Percentiles rank a stretch among this genome's conserved stretches.
Conservation (phyloP, 2,797 vertebrate genomes). For the Anisognathus igniventris region DNA sequence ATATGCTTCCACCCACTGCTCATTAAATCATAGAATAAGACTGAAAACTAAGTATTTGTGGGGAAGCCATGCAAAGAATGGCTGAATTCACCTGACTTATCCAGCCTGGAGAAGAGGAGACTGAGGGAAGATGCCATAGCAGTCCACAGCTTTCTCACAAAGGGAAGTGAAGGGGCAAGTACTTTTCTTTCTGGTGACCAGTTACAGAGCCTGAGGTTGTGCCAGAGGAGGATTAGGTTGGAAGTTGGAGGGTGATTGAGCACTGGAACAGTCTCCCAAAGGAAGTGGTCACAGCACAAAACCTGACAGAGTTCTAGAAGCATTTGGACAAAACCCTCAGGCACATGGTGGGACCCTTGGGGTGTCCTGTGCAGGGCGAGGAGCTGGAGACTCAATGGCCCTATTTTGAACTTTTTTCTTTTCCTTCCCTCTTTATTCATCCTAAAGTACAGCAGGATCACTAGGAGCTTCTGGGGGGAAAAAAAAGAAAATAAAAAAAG, state of each 20-base stretch:
- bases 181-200: background rate
- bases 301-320: background rate
- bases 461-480: background rate
- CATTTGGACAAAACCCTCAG: fast-evolving
- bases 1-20: background rate
- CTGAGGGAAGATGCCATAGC: background rate
- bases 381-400: fast-evolving
- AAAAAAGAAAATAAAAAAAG: background rate
- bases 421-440: background rate
- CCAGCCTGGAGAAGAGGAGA: background rate
- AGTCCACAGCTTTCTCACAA: fast-evolving
- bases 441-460: background rate
- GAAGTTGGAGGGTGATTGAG: background rate
- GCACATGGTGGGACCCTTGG: background rate
- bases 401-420: background rate
- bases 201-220: background rate
- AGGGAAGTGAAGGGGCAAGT: background rate
- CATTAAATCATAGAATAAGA: background rate
- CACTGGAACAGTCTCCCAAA: background rate
- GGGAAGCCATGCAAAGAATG: background rate
- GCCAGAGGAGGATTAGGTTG: background rate
- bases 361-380: fast-evolving
- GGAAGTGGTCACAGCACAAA: background rate
- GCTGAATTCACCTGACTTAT: background rate
- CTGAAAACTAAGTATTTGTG: background rate